Evolutionary conservation across 2,797 vertebrate species (phyloP).

Genomic region (Cyprinella venusta): DNA sequence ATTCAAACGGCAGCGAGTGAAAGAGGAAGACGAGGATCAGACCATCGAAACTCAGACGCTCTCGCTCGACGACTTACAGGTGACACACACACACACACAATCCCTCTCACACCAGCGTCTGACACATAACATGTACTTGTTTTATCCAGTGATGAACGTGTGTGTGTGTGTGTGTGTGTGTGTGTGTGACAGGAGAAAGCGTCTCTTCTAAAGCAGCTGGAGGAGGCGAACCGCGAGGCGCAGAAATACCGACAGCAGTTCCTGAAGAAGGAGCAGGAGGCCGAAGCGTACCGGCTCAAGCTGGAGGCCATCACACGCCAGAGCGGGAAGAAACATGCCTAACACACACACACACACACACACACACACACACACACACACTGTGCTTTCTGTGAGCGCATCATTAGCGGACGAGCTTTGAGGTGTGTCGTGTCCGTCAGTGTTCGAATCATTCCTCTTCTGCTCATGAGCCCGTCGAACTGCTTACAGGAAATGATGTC

Average conservation of each 20-base stretch:
- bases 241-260: constrained; percentile 88
- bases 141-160: background rate
- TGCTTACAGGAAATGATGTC: background rate
- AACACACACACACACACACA: constrained; percentile 57
- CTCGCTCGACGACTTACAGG: background rate
- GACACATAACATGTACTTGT: background rate
- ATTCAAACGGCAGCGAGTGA: constrained; percentile 82
- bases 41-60: constrained; percentile 72
- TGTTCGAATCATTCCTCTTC: background rate
- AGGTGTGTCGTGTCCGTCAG: background rate
- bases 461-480: background rate
- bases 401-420: no score
- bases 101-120: background rate
- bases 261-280: constrained; percentile 88
- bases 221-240: constrained; percentile 87
- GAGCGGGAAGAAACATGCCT: no score
- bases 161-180: background rate
- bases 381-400: background rate
- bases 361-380: constrained; percentile 38
- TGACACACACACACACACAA: background rate
- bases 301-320: constrained; percentile 80
- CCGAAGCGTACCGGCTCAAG: constrained; percentile 86
- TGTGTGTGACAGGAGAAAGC: constrained; percentile 81
- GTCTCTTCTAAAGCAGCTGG: constrained; percentile 87
- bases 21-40: constrained; percentile 82